phyloP scores from a whole-genome alignment of 2,888 invertebrate genomes.

The Sinohyriopsis cumingii region DNA sequence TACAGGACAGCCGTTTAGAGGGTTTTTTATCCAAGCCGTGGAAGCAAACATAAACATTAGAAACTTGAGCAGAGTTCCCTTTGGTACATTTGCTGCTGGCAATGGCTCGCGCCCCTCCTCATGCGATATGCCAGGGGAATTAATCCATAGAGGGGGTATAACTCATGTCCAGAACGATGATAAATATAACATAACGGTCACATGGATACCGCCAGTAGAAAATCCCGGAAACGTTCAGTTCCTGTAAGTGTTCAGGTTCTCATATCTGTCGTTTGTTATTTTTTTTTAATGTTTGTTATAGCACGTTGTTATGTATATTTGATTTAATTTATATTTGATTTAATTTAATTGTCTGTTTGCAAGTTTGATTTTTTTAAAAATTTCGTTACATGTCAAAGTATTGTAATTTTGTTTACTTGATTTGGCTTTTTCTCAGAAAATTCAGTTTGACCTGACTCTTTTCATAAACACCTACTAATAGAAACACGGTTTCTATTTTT shows the following conservation, averaged over 20 bases:
- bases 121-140: constrained; percentile 15
- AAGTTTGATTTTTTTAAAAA: no score
- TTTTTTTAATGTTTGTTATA: no score
- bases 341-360: no score
- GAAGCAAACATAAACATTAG: constrained; percentile 25
- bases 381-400: no score
- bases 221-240: constrained; percentile 33
- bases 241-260: constrained; percentile 17
- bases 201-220: constrained; percentile 25
- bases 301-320: no score
- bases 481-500: no score
- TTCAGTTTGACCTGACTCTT: no score
- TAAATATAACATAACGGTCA: constrained; percentile 14
- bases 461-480: no score
- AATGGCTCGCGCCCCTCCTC: constrained; percentile 20
- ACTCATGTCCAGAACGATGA: constrained; percentile 24
- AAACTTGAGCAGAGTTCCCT: constrained; percentile 24
- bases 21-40: constrained; percentile 35
- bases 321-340: no score
- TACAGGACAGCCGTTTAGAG: constrained; percentile 11
- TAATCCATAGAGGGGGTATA: constrained; percentile 19
- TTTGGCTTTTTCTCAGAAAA: no score
- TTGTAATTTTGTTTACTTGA: no score
- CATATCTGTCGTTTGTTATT: no score
- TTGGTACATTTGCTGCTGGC: constrained; percentile 22